These are phyloP conservation scores for Synchiropus splendidus DNA, from an alignment of 2,113 vertebrate genomes.

Conservation along the genomic window DNA sequence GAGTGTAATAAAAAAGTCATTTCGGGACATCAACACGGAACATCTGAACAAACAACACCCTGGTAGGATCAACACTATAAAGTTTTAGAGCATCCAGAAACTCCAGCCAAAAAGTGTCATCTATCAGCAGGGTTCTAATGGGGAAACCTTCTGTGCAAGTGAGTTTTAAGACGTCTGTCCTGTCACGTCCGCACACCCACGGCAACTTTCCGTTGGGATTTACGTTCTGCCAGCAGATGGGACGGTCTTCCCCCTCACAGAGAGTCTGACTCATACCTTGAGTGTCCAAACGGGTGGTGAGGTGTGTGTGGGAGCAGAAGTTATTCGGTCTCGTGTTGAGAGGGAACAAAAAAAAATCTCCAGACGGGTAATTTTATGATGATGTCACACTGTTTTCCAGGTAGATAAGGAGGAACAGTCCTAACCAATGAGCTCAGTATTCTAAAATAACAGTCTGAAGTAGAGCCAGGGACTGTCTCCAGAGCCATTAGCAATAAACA, in stretches of 20 bases:
- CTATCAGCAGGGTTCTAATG: constrained; percentile 8
- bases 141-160: constrained; percentile 6
- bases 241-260: constrained; percentile 23
- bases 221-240: constrained; percentile 25
- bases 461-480: no score
- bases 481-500: no score
- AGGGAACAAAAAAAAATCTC: no score
- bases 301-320: constrained; percentile 1
- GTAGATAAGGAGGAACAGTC: no score
- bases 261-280: constrained; percentile 22
- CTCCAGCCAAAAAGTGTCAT: constrained; percentile 11
- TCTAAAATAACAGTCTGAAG: no score
- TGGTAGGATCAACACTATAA: constrained; percentile 1
- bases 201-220: constrained; percentile 35
- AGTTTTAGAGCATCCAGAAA: neutral
- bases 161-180: constrained; percentile 15
- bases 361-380: no score
- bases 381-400: no score
- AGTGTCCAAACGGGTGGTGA: constrained; percentile 11
- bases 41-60: constrained; percentile 4
- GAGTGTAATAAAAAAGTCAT: constrained; percentile 11
- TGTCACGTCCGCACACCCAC: constrained; percentile 25
- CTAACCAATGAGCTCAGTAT: no score
- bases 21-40: constrained; percentile 11
- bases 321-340: no score